These are phyloP conservation scores for Phenacoccus solenopsis DNA, from an alignment of 1,140 invertebrate species.

Conservation along the genomic window DNA sequence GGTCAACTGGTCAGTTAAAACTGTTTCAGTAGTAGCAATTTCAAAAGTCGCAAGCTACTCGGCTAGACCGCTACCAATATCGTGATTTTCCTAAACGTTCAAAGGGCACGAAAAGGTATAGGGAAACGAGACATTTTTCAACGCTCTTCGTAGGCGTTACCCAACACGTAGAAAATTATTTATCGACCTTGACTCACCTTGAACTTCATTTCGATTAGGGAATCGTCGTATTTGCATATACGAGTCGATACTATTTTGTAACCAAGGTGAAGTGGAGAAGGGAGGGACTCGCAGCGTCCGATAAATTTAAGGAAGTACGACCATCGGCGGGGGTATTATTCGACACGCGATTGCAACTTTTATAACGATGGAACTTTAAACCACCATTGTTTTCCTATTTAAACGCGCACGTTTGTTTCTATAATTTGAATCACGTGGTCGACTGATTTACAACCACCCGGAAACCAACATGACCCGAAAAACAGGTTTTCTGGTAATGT, in stretches of 20 bases:
- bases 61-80: not conserved
- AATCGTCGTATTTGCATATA: not conserved
- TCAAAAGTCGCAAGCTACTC: not conserved
- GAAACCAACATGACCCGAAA: no score
- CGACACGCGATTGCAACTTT: not conserved
- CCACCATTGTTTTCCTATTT: no score
- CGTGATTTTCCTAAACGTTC: not conserved
- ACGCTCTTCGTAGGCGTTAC: not conserved
- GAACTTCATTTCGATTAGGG: not conserved
- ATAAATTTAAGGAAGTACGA: not conserved
- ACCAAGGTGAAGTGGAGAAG: not conserved
- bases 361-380: no score
- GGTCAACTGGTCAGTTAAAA: not conserved
- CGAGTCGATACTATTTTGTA: not conserved
- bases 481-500: no score
- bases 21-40: no score
- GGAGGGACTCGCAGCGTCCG: not conserved
- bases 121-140: not conserved
- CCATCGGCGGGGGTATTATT: no score
- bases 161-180: not conserved
- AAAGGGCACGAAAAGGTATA: not conserved
- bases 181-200: not conserved
- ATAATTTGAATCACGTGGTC: no score
- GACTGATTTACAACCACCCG: no score
- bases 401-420: no score